A percentile compares a stretch with the other conserved stretches of the same genome.
phyloP scores from a whole-genome alignment of 2,797 vertebrate genomes.

The Malurus leucopterus region DNA sequence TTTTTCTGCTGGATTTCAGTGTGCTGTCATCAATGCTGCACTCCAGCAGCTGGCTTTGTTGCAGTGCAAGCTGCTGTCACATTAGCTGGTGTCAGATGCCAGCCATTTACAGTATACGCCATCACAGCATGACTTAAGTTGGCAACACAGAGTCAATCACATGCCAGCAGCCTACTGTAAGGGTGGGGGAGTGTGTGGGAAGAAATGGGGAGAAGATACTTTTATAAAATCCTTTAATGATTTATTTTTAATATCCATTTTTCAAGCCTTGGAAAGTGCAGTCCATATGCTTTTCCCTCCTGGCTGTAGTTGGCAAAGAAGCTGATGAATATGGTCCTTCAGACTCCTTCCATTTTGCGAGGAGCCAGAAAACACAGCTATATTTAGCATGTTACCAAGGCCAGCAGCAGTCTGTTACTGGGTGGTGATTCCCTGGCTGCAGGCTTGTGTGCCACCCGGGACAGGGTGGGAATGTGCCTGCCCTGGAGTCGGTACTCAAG shows the following conservation, averaged over 20 bases:
- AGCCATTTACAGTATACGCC: conserved; percentile 49
- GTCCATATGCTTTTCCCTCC: conserved; percentile 36
- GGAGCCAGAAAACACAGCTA: conserved; percentile 20
- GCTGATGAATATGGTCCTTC: not conserved
- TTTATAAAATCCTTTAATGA: conserved; percentile 22
- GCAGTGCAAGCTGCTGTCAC: not conserved
- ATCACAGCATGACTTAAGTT: conserved; percentile 39
- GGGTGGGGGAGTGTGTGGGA: conserved; percentile 28
- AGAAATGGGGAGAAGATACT: conserved; percentile 17
- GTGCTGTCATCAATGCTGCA: not conserved
- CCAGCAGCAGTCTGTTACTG: conserved; percentile 31
- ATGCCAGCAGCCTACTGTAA: conserved; percentile 50
- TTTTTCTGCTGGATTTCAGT: not conserved
- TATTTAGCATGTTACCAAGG: conserved; percentile 40
- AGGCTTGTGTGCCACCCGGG: not conserved
- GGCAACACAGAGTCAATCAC: conserved; percentile 42
- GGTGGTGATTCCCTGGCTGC: conserved; percentile 37
- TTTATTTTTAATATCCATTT: conserved; percentile 46
- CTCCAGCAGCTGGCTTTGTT: conserved; percentile 1
- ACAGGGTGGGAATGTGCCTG: not conserved
- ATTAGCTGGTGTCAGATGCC: conserved; percentile 51
- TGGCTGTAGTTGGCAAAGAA: conserved; percentile 36
- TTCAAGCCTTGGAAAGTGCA: not conserved
- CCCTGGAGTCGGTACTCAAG: not conserved
- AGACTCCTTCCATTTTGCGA: not conserved